Evolutionary conservation across 2,797 vertebrate genomes (phyloP), one percentile per base, ranked within the genome.

Genomic region (Petrocephalus sullivani): DNA sequence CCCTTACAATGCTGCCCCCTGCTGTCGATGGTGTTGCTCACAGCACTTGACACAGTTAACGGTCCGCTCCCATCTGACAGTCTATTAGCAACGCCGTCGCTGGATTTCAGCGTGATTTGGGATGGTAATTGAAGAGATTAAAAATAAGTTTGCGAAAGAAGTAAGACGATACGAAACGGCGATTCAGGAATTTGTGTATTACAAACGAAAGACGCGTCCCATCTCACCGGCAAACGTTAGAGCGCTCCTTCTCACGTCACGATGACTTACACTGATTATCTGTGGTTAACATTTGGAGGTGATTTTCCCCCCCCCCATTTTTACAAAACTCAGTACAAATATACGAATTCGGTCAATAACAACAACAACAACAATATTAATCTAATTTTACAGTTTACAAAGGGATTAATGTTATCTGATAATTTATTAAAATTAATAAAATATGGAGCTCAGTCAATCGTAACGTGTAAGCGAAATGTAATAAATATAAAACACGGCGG

Each of bases 1-100:
- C 60, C 21, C 57, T 58, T 16, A 51, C 58, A 61, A 58, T 84
- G 87, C 57, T 88, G 75, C 78, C 57, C 41, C 75, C 78, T 64
- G 78, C 75, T 88, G 83, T 85, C 23, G 28, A 21, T 81, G 75
- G 19, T 49, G 51, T 19, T 78, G 53, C 19, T n/a, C 71, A 21
- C 60, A 53, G 23, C 58, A 75, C 21, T 51, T 21, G 28, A 46
- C 51, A 87, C 51, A 71, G 67, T 71, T 71, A 54, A 71, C 51
- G 71, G 67, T 78, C 19, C 87, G 57, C 28, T 56, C 10, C 3
- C 53, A 41, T 53, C 51, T 81, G 75, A 21, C 75, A 21, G 41
- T 49, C 41, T 21, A 21, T 81, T 81, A 81, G 41, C 75, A 21
- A 81, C 19, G 41, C 41, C 41, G 19, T 81, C 8, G 3, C n/a